phyloP scores from a whole-genome alignment of 2,113 vertebrate genomes.

The Natator depressus region DNA sequence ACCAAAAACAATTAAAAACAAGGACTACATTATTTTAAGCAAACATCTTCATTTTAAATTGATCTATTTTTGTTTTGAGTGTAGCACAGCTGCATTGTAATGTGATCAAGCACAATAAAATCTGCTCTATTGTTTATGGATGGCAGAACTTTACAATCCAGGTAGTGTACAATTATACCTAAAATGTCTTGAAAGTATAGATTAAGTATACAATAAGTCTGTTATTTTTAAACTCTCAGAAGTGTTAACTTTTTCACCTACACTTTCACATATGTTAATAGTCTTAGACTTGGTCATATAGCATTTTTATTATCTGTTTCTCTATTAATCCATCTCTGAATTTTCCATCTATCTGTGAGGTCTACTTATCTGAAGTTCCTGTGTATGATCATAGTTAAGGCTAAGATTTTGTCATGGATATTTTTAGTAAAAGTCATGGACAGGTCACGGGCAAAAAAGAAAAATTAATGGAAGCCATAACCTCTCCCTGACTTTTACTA shows the following conservation, averaged over 20 bases:
- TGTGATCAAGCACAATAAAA: conserved; percentile 14
- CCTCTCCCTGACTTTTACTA: too few relatives aligned
- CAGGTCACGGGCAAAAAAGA: too few relatives aligned
- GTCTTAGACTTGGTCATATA: neutral
- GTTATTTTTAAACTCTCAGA: neutral
- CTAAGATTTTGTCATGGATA: too few relatives aligned
- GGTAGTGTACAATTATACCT: neutral
- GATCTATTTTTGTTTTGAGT: conserved; percentile 47
- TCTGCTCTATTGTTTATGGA: neutral
- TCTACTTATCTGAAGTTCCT: neutral
- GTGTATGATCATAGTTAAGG: neutral
- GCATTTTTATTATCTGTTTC: neutral
- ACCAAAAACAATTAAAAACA: conserved; percentile 50
- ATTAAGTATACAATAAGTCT: neutral
- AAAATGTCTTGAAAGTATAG: neutral
- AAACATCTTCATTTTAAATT: conserved; percentile 40
- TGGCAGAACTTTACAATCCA: neutral
- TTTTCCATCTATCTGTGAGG: neutral
- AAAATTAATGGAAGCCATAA: too few relatives aligned
- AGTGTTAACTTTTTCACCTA: neutral
- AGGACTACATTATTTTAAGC: conserved; percentile 51
- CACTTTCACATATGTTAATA: neutral
- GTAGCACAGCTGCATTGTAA: conserved; percentile 3
- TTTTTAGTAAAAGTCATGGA: too few relatives aligned
- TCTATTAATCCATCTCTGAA: neutral